Evolutionary conservation across 2,113 vertebrate genomes (phyloP).

Genomic region (Campylorhamphus procurvoides): DNA sequence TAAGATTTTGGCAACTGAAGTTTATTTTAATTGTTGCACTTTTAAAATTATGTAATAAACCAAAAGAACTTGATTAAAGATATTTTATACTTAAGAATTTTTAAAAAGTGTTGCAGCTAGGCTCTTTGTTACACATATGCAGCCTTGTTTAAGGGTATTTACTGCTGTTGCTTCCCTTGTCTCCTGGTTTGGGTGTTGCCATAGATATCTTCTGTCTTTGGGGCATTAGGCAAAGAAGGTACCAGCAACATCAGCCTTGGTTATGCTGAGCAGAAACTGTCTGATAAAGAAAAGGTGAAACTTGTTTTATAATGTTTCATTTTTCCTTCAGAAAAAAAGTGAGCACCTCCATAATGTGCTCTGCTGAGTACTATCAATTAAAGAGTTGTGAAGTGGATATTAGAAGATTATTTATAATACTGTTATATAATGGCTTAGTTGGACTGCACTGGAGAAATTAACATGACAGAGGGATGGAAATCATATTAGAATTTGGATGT

Average conservation of each 20-base stretch:
- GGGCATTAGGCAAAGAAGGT: neutral
- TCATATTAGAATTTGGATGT: constrained; percentile 66
- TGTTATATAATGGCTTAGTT: constrained; percentile 28
- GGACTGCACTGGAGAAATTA: constrained; percentile 29
- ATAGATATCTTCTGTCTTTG: neutral
- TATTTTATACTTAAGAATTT: neutral
- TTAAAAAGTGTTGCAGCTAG: fast-evolving
- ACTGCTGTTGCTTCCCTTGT: neutral
- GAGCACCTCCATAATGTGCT: constrained; percentile 51
- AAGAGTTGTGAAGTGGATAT: constrained; percentile 17
- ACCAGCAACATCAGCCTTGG: neutral
- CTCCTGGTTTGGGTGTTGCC: neutral
- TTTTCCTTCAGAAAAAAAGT: constrained; percentile 8
- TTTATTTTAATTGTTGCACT: neutral
- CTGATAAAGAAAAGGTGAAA: neutral
- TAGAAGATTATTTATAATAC: constrained; percentile 56
- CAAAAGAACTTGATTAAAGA: neutral
- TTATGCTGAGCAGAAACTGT: neutral
- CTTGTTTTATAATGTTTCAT: constrained; percentile 55
- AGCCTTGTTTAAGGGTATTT: neutral
- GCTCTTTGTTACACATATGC: neutral
- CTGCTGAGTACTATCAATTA: constrained; percentile 58
- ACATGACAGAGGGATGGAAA: constrained; percentile 68
- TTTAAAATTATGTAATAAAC: neutral
- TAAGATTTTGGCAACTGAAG: neutral